Percentiles rank a stretch among this genome's conserved stretches.
These are phyloP conservation scores for Pitta sordida DNA, from an alignment of 2,113 vertebrate genomes.

Conservation along the genomic window DNA sequence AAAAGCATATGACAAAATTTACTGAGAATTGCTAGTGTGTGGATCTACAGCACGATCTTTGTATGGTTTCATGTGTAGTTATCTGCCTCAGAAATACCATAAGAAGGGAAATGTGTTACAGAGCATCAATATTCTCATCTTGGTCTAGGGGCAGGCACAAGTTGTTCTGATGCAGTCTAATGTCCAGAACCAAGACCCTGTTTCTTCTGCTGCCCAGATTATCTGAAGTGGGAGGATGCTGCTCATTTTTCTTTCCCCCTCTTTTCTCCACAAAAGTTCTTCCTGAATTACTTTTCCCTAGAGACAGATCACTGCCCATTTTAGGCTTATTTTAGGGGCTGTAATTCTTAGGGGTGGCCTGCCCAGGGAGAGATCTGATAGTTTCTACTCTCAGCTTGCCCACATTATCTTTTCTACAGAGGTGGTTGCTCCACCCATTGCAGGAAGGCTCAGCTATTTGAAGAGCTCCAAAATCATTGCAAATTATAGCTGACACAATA, in stretches of 20 bases:
- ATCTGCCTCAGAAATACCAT: not conserved
- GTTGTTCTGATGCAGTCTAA: not conserved
- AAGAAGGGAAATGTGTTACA: not conserved
- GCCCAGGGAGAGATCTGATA: not conserved
- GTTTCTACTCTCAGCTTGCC: not conserved
- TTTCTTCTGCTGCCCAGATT: not conserved
- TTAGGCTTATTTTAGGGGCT: not conserved
- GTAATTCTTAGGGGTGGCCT: not conserved
- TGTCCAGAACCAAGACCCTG: not conserved
- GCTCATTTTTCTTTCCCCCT: not conserved
- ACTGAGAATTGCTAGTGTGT: not conserved
- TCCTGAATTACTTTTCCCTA: not conserved
- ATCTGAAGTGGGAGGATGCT: not conserved
- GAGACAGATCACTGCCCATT: not conserved
- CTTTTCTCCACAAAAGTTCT: not conserved
- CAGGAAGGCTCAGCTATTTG: not conserved
- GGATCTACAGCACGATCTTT: not conserved
- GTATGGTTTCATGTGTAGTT: not conserved
- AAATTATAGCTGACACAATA: not conserved
- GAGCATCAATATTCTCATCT: not conserved
- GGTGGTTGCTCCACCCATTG: not conserved
- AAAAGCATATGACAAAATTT: not conserved
- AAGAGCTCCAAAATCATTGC: not conserved
- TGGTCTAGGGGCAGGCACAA: not conserved
- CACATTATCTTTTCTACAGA: not conserved